These are phyloP conservation scores for Neostethus bicornis DNA, from an alignment of 2,797 vertebrate species.

Conservation along the genomic window DNA sequence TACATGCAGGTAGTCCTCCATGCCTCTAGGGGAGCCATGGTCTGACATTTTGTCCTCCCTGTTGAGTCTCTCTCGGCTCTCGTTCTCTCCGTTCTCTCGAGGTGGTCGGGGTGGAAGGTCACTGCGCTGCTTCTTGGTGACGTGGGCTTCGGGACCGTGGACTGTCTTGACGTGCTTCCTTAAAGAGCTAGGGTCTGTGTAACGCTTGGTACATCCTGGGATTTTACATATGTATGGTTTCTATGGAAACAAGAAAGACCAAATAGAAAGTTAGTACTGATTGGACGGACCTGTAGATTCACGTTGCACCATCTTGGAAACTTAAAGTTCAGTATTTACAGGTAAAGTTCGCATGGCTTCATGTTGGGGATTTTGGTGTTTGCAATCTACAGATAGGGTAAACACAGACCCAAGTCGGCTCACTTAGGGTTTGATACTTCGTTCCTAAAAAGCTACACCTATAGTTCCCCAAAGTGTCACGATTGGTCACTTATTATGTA, in stretches of 20 bases:
- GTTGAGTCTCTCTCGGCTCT: slow-evolving; percentile 42
- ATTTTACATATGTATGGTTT: slow-evolving; percentile 99
- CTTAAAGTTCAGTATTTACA: too few relatives aligned
- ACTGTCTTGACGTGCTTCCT: slow-evolving; percentile 98
- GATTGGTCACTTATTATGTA: too few relatives aligned
- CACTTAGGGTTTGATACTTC: too few relatives aligned
- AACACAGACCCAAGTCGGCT: too few relatives aligned
- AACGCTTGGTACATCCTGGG: slow-evolving; percentile 95
- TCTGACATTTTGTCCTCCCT: slow-evolving; percentile 80
- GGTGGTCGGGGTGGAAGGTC: slow-evolving; percentile 84
- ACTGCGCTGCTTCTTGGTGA: slow-evolving; percentile 95
- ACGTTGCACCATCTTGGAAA: too few relatives aligned
- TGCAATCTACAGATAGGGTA: too few relatives aligned
- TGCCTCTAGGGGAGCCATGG: slow-evolving; percentile 83
- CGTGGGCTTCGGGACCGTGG: slow-evolving; percentile 94
- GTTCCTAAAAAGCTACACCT: too few relatives aligned
- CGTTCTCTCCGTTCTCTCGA: slow-evolving; percentile 89
- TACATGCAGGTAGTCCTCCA: slow-evolving; percentile 88
- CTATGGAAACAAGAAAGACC: slow-evolving; percentile 67
- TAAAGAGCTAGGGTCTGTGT: slow-evolving; percentile 98
- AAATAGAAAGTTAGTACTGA: too few relatives aligned
- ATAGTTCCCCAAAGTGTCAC: too few relatives aligned
- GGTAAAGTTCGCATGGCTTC: too few relatives aligned
- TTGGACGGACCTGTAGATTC: too few relatives aligned
- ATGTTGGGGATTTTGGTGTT: too few relatives aligned